phyloP scores from a whole-genome alignment of 2,888 invertebrate genomes.

The Tachystola acroxantha region DNA sequence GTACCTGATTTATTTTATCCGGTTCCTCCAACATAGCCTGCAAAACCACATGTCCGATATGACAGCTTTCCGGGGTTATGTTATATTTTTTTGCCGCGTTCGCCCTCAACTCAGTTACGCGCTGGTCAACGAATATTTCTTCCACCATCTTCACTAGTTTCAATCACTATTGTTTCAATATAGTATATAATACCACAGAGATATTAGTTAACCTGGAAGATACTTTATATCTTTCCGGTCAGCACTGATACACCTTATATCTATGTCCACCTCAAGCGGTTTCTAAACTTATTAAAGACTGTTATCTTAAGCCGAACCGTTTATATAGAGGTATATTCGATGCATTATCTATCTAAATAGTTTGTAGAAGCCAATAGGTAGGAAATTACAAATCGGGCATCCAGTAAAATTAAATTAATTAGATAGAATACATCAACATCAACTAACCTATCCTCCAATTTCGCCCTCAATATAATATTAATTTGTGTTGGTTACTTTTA shows the following conservation, averaged over 20 bases:
- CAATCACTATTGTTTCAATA: not conserved
- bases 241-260: too few species aligned
- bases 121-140: slow-evolving; percentile 23
- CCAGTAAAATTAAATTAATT: too few species aligned
- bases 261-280: too few species aligned
- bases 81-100: slow-evolving; percentile 30
- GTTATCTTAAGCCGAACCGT: slow-evolving; percentile 2
- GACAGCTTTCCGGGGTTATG: slow-evolving; percentile 31
- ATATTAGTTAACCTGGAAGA: too few species aligned
- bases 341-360: not conserved
- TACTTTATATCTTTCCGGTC: not conserved
- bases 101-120: slow-evolving; percentile 25
- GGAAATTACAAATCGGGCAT: too few species aligned
- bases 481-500: too few species aligned
- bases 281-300: not conserved
- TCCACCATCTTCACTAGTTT: slow-evolving; percentile 11
- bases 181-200: not conserved
- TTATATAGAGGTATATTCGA: not conserved
- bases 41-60: slow-evolving; percentile 37
- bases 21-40: slow-evolving; percentile 36
- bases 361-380: too few species aligned
- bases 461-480: too few species aligned
- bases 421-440: too few species aligned
- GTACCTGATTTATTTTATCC: slow-evolving; percentile 30
- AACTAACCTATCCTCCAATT: too few species aligned